Evolutionary conservation across 2,113 vertebrate species (phyloP).

Genomic region (Glaucidium brasilianum): DNA sequence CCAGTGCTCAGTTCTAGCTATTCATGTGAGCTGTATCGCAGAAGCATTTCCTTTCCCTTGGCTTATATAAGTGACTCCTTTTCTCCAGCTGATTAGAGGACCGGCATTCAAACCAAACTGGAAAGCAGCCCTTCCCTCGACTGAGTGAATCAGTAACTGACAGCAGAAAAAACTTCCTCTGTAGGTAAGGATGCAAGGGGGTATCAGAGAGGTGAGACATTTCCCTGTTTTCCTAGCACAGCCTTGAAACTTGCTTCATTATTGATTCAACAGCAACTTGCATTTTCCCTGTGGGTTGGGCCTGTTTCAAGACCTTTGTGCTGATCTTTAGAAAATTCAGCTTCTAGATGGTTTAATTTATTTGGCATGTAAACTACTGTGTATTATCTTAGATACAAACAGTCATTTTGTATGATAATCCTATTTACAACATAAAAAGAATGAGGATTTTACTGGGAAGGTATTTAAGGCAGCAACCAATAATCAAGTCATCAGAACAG

Average conservation of each 20-base stretch:
- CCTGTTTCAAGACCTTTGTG: background rate
- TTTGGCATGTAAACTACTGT: background rate
- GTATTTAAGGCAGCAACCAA: background rate
- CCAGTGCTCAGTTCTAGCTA: background rate
- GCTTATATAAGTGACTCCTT: conserved; percentile 48
- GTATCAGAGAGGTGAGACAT: background rate
- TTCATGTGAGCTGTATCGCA: conserved; percentile 35
- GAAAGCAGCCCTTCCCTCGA: background rate
- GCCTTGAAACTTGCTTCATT: background rate
- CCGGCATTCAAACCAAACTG: background rate
- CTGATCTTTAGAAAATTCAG: background rate
- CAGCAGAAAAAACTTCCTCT: background rate
- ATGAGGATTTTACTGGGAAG: background rate
- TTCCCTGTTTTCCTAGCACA: background rate
- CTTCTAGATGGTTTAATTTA: background rate
- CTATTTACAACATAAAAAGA: background rate
- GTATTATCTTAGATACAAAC: background rate
- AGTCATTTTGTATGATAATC: background rate
- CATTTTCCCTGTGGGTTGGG: background rate
- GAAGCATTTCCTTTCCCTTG: conserved; percentile 6
- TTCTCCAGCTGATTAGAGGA: conserved; percentile 33
- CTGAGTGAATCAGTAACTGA: background rate
- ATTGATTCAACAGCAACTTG: background rate
- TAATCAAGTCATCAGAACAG: background rate
- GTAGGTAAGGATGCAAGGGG: background rate